Evolutionary conservation across 2,888 invertebrate species (phyloP).

Genomic region (Callyntrura guangdongensis): DNA sequence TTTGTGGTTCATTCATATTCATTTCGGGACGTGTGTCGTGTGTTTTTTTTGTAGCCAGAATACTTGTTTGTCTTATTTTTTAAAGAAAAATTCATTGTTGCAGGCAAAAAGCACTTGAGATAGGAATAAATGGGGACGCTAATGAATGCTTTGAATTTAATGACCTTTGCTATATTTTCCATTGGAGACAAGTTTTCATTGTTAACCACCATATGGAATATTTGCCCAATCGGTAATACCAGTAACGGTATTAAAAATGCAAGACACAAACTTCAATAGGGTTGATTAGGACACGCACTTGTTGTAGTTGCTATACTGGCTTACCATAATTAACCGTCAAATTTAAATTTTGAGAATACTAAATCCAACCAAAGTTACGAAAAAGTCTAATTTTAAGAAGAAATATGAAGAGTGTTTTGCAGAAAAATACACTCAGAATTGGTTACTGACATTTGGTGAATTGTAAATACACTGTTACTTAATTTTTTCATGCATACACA

Average conservation of each 20-base stretch:
- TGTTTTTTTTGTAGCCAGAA: no score
- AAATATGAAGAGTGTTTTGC: neutral
- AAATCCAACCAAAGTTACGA: slow-evolving; percentile 5
- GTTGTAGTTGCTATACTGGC: neutral
- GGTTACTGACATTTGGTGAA: neutral
- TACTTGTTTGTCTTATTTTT: no score
- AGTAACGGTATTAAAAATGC: no score
- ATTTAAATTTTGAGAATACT: neutral
- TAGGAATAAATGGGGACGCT: neutral
- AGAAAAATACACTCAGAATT: neutral
- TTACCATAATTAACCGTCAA: neutral
- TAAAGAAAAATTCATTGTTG: no score
- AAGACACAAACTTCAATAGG: no score
- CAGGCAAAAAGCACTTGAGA: no score
- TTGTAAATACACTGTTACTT: slow-evolving; percentile 8
- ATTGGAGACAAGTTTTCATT: no score
- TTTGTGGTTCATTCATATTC: no score
- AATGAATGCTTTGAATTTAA: neutral
- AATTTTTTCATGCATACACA: neutral
- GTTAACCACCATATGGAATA: no score
- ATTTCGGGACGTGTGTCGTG: no score
- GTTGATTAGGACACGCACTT: slow-evolving; percentile 3
- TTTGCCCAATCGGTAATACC: no score
- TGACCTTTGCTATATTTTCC: neutral
- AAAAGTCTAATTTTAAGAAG: neutral